These are phyloP conservation scores for Nematostella vectensis DNA, from an alignment of 92 coral and sea anemone genomes.

Conservation along the genomic window DNA sequence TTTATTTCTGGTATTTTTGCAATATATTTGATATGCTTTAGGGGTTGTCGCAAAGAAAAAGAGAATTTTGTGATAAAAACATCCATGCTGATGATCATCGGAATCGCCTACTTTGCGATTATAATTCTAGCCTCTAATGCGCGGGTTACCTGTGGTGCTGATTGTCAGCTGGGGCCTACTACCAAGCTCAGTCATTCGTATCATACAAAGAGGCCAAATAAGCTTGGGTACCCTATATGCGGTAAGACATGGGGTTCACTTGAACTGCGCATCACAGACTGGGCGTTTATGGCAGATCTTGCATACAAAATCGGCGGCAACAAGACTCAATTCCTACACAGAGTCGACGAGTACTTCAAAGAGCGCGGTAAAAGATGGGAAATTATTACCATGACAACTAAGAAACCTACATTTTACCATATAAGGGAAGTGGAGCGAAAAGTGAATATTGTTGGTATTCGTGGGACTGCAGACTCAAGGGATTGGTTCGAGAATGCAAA, in stretches of 20 bases:
- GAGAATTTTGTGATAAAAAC: constrained; percentile 36
- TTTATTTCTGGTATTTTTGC: constrained; percentile 33
- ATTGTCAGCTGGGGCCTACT: constrained; percentile 42
- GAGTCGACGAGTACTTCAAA: constrained; percentile 30
- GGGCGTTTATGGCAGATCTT: constrained; percentile 48
- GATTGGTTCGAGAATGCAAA: constrained; percentile 60
- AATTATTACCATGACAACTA: constrained; percentile 15
- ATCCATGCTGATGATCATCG: constrained; percentile 24
- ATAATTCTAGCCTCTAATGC: constrained; percentile 24
- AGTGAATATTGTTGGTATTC: constrained; percentile 43
- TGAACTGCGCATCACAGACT: constrained; percentile 37
- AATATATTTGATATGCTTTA: constrained; percentile 19
- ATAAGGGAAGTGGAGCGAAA: constrained; percentile 6
- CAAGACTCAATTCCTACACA: constrained; percentile 1
- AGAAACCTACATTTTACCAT: constrained; percentile 53
- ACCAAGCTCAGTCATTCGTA: too few relatives aligned
- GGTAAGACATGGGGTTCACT: constrained; percentile 41
- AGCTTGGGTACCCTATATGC: constrained; percentile 56
- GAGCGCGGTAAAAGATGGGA: constrained; percentile 31
- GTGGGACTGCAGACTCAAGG: constrained; percentile 36
- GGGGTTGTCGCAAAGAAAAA: constrained; percentile 39
- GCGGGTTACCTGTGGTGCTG: constrained; percentile 23
- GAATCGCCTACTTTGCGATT: constrained; percentile 21
- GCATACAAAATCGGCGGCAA: constrained; percentile 33
- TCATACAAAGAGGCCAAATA: not conserved